phyloP scores from a whole-genome alignment of 2,113 vertebrate genomes.

The Synodontis membranacea region DNA sequence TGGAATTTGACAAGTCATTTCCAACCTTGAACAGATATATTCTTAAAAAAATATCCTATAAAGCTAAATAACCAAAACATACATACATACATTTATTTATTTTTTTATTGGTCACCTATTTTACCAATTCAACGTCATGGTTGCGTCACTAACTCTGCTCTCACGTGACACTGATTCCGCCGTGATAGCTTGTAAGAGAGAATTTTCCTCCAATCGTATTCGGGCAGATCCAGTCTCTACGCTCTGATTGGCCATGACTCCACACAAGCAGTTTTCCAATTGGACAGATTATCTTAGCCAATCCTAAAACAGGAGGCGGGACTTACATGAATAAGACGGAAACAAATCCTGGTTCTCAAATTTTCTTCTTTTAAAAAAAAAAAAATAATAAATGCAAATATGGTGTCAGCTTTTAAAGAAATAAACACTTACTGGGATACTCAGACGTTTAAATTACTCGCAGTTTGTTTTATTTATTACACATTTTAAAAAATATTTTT shows the following conservation, averaged over 20 bases:
- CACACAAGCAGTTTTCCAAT: background rate
- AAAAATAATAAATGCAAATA: background rate
- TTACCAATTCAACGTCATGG: background rate
- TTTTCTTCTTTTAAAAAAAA: background rate
- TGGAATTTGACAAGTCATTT: background rate
- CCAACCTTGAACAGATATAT: background rate
- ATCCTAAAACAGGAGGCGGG: background rate
- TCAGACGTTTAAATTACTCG: background rate
- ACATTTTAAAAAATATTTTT: background rate
- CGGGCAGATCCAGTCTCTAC: background rate
- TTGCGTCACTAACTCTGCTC: background rate
- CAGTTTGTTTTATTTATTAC: background rate
- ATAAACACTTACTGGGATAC: too few species aligned
- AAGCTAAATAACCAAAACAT: background rate
- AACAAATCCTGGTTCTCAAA: background rate
- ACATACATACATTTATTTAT: too few species aligned
- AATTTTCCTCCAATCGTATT: background rate
- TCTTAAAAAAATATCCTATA: too few species aligned
- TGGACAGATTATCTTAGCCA: background rate
- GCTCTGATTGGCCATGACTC: background rate
- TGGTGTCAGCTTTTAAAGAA: background rate
- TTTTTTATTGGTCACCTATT: too few species aligned
- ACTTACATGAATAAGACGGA: background rate
- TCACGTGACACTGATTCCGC: background rate
- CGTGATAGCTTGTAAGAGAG: background rate